Evolutionary conservation across 2,888 invertebrate species (phyloP).

Genomic region (Cephus sareptanus): DNA sequence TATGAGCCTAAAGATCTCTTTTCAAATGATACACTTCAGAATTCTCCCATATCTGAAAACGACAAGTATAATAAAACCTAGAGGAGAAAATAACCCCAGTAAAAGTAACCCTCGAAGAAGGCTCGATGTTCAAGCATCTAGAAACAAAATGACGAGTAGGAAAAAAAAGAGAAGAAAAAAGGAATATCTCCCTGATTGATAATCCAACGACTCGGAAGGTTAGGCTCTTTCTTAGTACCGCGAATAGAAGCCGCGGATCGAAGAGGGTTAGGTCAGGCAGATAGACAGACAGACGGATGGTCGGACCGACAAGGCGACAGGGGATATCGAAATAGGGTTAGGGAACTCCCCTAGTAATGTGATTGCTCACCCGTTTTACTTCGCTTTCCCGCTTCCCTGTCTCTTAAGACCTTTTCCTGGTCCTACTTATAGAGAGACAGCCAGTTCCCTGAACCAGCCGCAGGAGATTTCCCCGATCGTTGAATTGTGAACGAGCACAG

Average conservation of each 20-base stretch:
- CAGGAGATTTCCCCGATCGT: conserved; percentile 32
- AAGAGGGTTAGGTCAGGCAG: conserved; percentile 11
- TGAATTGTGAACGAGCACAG: conserved; percentile 38
- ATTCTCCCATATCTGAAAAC: neutral
- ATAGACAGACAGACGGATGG: neutral
- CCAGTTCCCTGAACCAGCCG: conserved; percentile 33
- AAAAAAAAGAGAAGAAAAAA: neutral
- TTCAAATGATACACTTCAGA: neutral
- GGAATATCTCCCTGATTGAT: conserved; percentile 37
- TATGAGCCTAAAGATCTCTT: neutral
- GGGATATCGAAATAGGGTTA: conserved; percentile 53
- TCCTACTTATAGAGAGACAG: conserved; percentile 2
- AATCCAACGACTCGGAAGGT: conserved; percentile 33
- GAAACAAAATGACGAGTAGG: neutral
- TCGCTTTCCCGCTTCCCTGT: conserved; percentile 37
- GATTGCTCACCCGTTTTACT: conserved; percentile 55
- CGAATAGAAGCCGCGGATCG: conserved; percentile 23
- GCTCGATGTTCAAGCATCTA: neutral
- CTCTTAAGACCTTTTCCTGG: conserved; percentile 19
- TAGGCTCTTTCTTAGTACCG: conserved; percentile 30
- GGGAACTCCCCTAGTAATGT: conserved; percentile 50
- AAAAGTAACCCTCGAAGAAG: neutral
- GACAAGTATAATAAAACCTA: neutral
- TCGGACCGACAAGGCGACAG: conserved; percentile 13
- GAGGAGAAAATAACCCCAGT: no score